phyloP scores from a whole-genome alignment of 64 coral and sea anemone genomes.

The Montipora capricornis region DNA sequence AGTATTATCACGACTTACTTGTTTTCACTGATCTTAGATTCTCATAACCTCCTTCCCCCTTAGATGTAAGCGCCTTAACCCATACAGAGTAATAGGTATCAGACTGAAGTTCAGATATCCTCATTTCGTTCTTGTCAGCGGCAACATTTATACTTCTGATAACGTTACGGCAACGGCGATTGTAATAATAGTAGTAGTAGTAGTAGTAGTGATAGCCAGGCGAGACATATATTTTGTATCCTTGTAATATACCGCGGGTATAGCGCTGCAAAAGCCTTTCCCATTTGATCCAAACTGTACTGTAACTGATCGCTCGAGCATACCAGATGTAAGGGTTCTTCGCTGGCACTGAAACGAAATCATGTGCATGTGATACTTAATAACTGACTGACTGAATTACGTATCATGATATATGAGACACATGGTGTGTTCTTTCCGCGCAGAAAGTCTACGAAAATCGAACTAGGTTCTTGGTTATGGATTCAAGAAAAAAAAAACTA shows the following conservation, averaged over 20 bases:
- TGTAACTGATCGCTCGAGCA: not conserved
- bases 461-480: too few species aligned
- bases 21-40: not conserved
- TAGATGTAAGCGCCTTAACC: not conserved
- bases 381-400: too few species aligned
- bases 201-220: not conserved
- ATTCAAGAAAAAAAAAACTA: too few species aligned
- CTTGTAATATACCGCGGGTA: not conserved
- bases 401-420: too few species aligned
- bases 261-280: not conserved
- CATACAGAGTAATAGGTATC: not conserved
- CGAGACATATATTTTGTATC: not conserved
- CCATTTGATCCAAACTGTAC: not conserved
- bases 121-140: not conserved
- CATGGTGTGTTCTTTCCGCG: too few species aligned
- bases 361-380: too few species aligned
- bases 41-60: not conserved
- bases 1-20: constrained; percentile 1
- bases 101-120: not conserved
- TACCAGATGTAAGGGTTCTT: not conserved
- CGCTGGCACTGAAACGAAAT: not conserved
- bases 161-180: not conserved
- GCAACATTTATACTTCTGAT: not conserved
- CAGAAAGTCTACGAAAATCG: too few species aligned
- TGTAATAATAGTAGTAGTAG: too few species aligned